Percentiles rank a stretch among this genome's conserved stretches.
Evolutionary conservation across 2,113 vertebrate species (phyloP).

Genomic region (Collichthys lucidus): DNA sequence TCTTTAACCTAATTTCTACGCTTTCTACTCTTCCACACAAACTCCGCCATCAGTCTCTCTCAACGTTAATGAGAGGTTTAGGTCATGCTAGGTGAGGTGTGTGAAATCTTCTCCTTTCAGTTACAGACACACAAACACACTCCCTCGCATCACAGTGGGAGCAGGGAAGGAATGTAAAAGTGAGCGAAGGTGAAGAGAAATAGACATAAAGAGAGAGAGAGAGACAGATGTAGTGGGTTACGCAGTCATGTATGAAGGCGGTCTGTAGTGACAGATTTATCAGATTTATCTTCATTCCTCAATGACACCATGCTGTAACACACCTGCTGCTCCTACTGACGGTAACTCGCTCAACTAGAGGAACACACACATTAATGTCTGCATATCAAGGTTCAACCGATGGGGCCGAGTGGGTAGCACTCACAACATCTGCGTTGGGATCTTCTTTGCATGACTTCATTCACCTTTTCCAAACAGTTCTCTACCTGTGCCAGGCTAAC

Average conservation of each 20-base stretch:
- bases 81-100: constrained; percentile 69
- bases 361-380: background rate
- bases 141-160: constrained; percentile 15
- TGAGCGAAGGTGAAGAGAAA: constrained; percentile 10
- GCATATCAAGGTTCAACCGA: background rate
- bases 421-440: background rate
- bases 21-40: background rate
- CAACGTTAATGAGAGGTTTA: constrained; percentile 43
- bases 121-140: constrained; percentile 26
- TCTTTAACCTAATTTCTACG: background rate
- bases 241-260: constrained; percentile 19
- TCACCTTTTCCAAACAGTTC: no score
- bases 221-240: constrained; percentile 14
- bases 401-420: background rate
- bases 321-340: constrained; percentile 6
- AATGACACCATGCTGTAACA: constrained; percentile 22
- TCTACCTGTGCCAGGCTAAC: background rate
- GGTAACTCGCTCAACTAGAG: background rate
- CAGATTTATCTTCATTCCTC: constrained; percentile 34
- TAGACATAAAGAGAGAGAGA: background rate
- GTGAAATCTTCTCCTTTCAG: constrained; percentile 52
- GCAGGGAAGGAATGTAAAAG: constrained; percentile 24
- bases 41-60: constrained; percentile 37
- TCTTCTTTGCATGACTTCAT: background rate
- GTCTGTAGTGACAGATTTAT: constrained; percentile 49